Percentiles rank a stretch among this genome's conserved stretches.
Conservation (phyloP, 1,140 invertebrate genomes). For the Solenopsis fugax region DNA sequence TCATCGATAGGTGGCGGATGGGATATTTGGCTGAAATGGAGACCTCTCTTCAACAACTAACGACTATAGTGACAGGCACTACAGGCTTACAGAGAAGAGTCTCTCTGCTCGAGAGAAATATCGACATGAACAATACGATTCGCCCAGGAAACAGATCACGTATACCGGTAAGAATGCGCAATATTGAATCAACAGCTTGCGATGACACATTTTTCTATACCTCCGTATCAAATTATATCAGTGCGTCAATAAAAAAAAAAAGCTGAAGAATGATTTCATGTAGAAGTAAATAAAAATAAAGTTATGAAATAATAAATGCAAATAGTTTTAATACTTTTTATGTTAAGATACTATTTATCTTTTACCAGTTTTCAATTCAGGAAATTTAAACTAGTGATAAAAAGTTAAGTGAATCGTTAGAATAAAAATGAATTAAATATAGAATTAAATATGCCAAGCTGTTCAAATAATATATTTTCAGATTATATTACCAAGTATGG, state of each 20-base stretch:
- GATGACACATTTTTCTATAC: slow-evolving; percentile 4
- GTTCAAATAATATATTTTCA: slow-evolving; percentile 20
- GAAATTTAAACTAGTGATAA: neutral
- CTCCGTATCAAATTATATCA: neutral
- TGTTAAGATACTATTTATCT: neutral
- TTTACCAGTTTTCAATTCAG: neutral
- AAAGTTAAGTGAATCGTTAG: neutral
- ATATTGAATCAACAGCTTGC: slow-evolving; percentile 29
- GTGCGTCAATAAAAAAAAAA: neutral
- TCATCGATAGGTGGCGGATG: slow-evolving; percentile 83
- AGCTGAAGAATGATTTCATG: neutral
- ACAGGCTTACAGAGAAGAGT: slow-evolving; percentile 84
- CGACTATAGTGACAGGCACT: slow-evolving; percentile 80
- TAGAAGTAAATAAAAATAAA: neutral
- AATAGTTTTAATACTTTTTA: neutral
- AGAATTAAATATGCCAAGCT: neutral
- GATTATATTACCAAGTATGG: neutral
- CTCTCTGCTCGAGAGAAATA: slow-evolving; percentile 73
- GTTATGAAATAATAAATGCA: neutral
- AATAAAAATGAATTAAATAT: slow-evolving; percentile 12
- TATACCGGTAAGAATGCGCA: slow-evolving; percentile 35
- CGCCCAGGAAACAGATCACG: neutral
- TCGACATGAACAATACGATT: slow-evolving; percentile 66
- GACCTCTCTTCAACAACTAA: slow-evolving; percentile 77
- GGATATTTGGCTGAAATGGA: slow-evolving; percentile 81